phyloP scores from a whole-genome alignment of 2,113 vertebrate species.

The Chauna torquata region DNA sequence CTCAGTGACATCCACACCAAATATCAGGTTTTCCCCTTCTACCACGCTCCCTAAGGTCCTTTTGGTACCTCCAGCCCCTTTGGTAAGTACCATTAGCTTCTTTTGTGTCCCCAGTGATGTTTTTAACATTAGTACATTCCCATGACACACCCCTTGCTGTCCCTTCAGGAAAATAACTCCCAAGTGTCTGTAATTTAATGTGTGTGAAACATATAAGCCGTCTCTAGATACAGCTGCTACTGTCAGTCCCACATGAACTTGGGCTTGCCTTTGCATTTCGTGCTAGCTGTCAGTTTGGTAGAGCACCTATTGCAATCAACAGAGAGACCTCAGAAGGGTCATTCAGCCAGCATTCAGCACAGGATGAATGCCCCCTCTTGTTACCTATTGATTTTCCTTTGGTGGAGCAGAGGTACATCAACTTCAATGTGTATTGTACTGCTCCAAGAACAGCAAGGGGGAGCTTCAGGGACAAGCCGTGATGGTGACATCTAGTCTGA shows the following conservation, averaged over 20 bases:
- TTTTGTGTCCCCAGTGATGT: background rate
- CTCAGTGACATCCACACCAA: background rate
- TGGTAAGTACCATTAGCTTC: background rate
- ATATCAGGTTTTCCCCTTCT: background rate
- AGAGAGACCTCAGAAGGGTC: background rate
- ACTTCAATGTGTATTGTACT: background rate
- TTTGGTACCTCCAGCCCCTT: background rate
- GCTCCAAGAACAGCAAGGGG: background rate
- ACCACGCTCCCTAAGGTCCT: background rate
- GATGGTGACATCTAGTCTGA: background rate
- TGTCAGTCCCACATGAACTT: background rate
- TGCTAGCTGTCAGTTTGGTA: background rate
- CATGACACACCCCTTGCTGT: background rate
- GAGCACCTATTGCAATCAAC: background rate
- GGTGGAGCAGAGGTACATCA: background rate
- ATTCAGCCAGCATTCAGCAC: background rate
- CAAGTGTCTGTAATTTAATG: background rate
- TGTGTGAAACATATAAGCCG: background rate
- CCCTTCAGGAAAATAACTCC: background rate
- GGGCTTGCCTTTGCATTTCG: background rate
- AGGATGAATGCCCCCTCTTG: background rate
- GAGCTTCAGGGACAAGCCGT: background rate
- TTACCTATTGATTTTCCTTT: background rate
- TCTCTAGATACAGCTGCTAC: background rate
- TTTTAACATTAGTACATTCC: background rate